Evolutionary conservation across 2,888 invertebrate genomes (phyloP).

Genomic region (Cephus pygmeus): DNA sequence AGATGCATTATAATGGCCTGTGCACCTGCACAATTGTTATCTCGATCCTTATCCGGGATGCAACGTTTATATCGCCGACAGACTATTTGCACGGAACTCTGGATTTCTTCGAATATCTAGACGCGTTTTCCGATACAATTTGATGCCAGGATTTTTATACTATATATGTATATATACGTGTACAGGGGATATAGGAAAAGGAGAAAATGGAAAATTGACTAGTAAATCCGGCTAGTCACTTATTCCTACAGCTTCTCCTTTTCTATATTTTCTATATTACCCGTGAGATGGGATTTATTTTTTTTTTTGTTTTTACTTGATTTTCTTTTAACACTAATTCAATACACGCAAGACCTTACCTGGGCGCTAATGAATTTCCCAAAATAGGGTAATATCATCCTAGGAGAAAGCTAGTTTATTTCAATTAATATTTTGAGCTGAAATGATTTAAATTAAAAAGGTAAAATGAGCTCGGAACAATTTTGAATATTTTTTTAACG

Average conservation of each 20-base stretch:
- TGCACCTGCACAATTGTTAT: not conserved
- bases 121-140: not conserved
- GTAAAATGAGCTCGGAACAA: too few relatives aligned
- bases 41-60: not conserved
- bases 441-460: conserved; percentile 14
- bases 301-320: too few relatives aligned
- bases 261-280: conserved; percentile 23
- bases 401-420: not conserved
- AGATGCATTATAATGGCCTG: not conserved
- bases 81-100: not conserved
- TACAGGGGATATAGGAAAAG: not conserved
- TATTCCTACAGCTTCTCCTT: not conserved
- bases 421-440: not conserved
- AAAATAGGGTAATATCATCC: too few relatives aligned
- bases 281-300: conserved; percentile 36
- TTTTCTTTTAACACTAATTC: too few relatives aligned
- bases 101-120: not conserved
- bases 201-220: not conserved
- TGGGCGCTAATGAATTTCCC: conserved; percentile 10
- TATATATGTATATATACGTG: too few relatives aligned
- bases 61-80: not conserved
- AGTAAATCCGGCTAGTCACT: not conserved
- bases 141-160: not conserved
- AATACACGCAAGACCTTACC: too few relatives aligned
- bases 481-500: not conserved